These are phyloP conservation scores for Oceanites oceanicus DNA, from an alignment of 2,113 vertebrate species.

Conservation along the genomic window DNA sequence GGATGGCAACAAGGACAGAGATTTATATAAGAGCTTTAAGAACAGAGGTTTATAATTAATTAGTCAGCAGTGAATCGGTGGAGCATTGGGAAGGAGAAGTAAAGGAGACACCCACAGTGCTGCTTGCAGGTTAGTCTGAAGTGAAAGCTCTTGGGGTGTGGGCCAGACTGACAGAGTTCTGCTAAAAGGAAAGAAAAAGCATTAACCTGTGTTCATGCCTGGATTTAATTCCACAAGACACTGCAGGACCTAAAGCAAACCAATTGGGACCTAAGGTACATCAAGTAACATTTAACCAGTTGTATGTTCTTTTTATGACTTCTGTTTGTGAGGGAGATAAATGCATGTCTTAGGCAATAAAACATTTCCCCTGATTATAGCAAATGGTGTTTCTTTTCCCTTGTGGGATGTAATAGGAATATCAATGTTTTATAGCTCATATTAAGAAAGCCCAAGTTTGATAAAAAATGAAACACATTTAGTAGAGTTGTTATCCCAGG, in stretches of 20 bases:
- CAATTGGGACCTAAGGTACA: conserved; percentile 56
- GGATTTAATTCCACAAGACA: conserved; percentile 64
- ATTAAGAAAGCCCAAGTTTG: conserved; percentile 62
- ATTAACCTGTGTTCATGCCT: conserved; percentile 55
- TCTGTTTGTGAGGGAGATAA: conserved; percentile 70
- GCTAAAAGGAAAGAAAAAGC: conserved; percentile 61
- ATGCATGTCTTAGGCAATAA: conserved; percentile 63
- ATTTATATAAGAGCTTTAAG: conserved; percentile 55
- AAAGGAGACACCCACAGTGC: conserved; percentile 61
- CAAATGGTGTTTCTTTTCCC: conserved; percentile 71
- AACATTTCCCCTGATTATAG: conserved; percentile 69
- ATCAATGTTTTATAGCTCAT: conserved; percentile 64
- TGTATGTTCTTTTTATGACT: conserved; percentile 72
- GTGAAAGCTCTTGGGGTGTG: conserved; percentile 59
- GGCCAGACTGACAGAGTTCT: conserved; percentile 42
- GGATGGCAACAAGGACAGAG: conserved; percentile 61
- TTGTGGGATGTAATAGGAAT: conserved; percentile 43
- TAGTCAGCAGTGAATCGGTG: conserved; percentile 18
- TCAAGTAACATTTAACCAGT: conserved; percentile 68
- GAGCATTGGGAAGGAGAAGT: conserved; percentile 54
- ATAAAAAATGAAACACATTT: conserved; percentile 69
- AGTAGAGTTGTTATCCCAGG: conserved; percentile 50
- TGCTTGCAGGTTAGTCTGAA: conserved; percentile 59
- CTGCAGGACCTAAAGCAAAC: conserved; percentile 51
- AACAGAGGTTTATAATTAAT: conserved; percentile 65